Conservation (phyloP, 2,888 invertebrate genomes). For the Ectemnius lituratus region DNA sequence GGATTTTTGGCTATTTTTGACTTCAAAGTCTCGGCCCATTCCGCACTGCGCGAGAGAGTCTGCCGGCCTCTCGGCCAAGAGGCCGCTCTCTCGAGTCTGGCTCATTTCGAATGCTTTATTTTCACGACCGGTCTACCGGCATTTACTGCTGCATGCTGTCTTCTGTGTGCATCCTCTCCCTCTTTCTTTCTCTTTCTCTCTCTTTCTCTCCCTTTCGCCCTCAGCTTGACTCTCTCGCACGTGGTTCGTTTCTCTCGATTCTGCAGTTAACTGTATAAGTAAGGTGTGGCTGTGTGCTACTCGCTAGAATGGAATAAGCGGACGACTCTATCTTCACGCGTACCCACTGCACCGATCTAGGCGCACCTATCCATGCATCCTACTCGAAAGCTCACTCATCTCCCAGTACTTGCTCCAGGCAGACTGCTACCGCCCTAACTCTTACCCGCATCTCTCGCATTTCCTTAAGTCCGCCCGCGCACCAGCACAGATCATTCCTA, state of each 20-base stretch:
- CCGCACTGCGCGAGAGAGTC: constrained; percentile 7
- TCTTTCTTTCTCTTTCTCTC: constrained; percentile 13
- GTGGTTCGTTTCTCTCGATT: constrained; percentile 11
- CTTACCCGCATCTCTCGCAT: neutral
- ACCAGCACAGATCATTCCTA: no score
- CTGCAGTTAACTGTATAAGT: constrained; percentile 44
- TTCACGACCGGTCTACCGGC: constrained; percentile 51
- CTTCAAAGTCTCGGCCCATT: constrained; percentile 46
- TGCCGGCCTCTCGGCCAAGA: constrained; percentile 21
- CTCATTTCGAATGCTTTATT: constrained; percentile 59
- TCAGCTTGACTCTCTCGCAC: neutral
- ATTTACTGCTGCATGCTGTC: constrained; percentile 26
- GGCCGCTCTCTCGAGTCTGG: constrained; percentile 43
- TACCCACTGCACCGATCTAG: neutral
- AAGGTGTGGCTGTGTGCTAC: constrained; percentile 43
- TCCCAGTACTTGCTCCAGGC: no score
- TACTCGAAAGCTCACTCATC: constrained; percentile 12
- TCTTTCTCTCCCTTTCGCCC: constrained; percentile 11
- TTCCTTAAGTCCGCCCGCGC: neutral
- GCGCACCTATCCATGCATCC: constrained; percentile 2
- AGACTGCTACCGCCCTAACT: constrained; percentile 6
- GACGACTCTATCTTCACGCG: constrained; percentile 47
- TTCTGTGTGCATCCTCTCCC: constrained; percentile 1
- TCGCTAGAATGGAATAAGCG: constrained; percentile 17
- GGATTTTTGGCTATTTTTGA: constrained; percentile 64